Evolutionary conservation across 1,140 invertebrate species (phyloP), one percentile per base, ranked within the genome.

Genomic region (Pomacea maculata): DNA sequence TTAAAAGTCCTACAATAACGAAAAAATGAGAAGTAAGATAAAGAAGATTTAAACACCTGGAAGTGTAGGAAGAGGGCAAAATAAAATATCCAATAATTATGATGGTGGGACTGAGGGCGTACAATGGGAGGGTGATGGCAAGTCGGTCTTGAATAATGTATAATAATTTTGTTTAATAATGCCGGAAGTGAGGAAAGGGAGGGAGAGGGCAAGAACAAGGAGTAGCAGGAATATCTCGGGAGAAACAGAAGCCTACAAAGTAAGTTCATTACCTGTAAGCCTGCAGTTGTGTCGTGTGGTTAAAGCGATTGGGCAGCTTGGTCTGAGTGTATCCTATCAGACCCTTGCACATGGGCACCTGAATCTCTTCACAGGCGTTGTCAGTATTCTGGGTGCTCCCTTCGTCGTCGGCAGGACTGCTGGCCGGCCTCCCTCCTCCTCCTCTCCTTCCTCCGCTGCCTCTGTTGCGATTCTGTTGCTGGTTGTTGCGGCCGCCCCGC

Each of bases 291-390:
- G 83, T 79, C 9, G 75, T 85, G 61, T 87, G 86, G 57, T 83
- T 83, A 61, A 85, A 84, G 19, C 70, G 67, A 68, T 87, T 86
- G 0, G 85, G 85, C 5, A 88, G 80, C 65, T 82, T 79, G 0
- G 87, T 88, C 25, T 82, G 81, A 1, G 80, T 84, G 77, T 87
- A 87, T 1, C 82, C 81, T 9, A 88, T 82, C 57, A 86, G 71
- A 19, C 84, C 85, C 73, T 78, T 75, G 67, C 87, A 88, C 87
- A 88, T 86, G n/a, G 86, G 86, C 0, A 85, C 80, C 80, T 84
- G 75, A n/a, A 86, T 83, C 65, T 83, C 70, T 67, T 84, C 68
- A 74, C 85, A 86, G 3, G 52, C 34, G 25, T 29, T 29, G 29
- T 29, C 14, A 54, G 17, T 55, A n/a, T 34, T 64, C 29, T 9